Evolutionary conservation across 1,140 invertebrate species (phyloP).

Genomic region (Plodia interpunctella): DNA sequence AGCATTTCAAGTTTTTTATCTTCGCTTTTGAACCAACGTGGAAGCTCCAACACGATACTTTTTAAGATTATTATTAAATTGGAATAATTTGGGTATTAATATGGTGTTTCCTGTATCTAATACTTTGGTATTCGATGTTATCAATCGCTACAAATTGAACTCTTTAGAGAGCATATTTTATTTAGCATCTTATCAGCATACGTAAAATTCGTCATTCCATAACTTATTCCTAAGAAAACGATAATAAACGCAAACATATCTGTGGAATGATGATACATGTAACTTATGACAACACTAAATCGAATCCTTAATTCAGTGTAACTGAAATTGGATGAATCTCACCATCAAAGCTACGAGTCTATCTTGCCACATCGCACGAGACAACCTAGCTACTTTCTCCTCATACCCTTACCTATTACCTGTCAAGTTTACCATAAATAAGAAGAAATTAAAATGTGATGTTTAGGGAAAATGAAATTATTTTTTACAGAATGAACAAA

Average conservation of each 20-base stretch:
- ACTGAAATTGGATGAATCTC: too few species aligned
- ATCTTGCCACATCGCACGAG: slow-evolving; percentile 48
- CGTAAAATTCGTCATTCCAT: background rate
- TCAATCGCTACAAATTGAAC: background rate
- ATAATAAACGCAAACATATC: too few species aligned
- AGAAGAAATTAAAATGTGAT: background rate
- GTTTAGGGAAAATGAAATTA: background rate
- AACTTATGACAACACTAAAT: too few species aligned
- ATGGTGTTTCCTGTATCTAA: background rate
- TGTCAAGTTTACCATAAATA: slow-evolving; percentile 1
- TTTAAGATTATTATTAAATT: too few species aligned
- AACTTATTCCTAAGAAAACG: background rate
- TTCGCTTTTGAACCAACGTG: too few species aligned
- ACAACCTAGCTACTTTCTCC: slow-evolving; percentile 38
- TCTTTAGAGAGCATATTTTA: background rate
- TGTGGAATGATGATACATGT: too few species aligned
- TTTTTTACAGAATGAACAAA: too few species aligned
- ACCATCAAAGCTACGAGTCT: slow-evolving; percentile 31
- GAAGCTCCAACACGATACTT: too few species aligned
- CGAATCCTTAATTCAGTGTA: too few species aligned
- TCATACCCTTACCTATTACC: slow-evolving; percentile 10
- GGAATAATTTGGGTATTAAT: background rate
- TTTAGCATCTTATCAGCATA: background rate
- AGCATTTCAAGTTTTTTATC: too few species aligned
- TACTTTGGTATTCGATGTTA: background rate